These are phyloP conservation scores for Coryphaenoides rupestris DNA, from an alignment of 2,113 vertebrate genomes.

Conservation along the genomic window DNA sequence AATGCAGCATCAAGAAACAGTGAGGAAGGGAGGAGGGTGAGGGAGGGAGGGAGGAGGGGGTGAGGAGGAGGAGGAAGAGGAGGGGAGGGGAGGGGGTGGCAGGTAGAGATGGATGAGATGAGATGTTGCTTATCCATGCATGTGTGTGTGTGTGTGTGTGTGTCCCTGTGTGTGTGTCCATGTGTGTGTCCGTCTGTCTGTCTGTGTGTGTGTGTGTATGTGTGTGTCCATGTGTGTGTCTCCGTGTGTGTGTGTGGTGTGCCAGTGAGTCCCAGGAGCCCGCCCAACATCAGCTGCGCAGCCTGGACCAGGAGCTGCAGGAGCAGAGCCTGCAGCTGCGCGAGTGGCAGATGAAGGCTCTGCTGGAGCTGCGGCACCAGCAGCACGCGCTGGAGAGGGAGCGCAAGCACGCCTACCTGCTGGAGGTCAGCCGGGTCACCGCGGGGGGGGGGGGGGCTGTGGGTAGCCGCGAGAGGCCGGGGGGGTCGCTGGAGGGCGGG, in stretches of 20 bases:
- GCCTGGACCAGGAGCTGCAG: conserved; percentile 63
- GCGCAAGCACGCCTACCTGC: conserved; percentile 66
- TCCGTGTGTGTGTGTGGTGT: conserved; percentile 3
- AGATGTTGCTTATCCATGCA: no score
- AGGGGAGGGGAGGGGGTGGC: no score
- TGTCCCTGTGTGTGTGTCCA: not conserved
- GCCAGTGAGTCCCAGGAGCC: conserved; percentile 57
- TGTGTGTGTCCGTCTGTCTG: conserved; percentile 8
- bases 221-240: not conserved
- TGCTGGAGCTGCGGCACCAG: conserved; percentile 72
- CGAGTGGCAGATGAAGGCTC: conserved; percentile 74
- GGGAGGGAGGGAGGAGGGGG: not conserved
- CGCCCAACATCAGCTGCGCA: conserved; percentile 50
- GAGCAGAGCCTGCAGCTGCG: conserved; percentile 65
- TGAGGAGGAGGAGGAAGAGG: no score
- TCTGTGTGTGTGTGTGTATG: conserved; percentile 11
- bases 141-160: not conserved
- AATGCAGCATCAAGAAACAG: conserved; percentile 70
- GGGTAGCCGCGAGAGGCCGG: no score
- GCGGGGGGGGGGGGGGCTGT: no score
- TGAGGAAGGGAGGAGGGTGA: conserved; percentile 30
- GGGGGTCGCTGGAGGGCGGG: no score
- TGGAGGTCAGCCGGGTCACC: conserved; percentile 63
- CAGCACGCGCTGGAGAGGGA: conserved; percentile 71
- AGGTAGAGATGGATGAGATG: no score